Percentiles rank a stretch among this genome's conserved stretches.
Evolutionary conservation across 30 jellyfish, hydroid and myxozoan genomes (phyloP).

Genomic region (Sanderia malayensis): DNA sequence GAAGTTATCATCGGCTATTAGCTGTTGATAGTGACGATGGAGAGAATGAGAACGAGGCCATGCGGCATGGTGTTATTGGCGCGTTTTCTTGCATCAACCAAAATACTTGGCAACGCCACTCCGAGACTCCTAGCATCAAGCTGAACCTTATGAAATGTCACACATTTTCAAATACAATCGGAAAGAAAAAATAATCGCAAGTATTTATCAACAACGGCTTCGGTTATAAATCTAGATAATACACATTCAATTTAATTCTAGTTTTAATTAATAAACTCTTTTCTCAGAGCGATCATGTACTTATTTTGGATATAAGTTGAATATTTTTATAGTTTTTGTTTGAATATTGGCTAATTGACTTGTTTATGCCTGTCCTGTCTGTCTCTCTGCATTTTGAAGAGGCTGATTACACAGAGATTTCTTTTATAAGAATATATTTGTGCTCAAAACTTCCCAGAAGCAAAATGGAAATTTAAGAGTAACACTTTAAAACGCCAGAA

Average conservation of each 20-base stretch:
- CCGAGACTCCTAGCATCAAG: constrained; percentile 53
- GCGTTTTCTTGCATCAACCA: constrained; percentile 44
- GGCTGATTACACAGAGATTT: too few species aligned
- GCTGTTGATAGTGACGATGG: constrained; percentile 1
- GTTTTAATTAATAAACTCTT: too few species aligned
- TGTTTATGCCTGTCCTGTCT: not conserved
- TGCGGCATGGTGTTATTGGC: too few species aligned
- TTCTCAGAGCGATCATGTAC: not conserved
- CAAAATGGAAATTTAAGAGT: too few species aligned
- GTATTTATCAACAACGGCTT: too few species aligned
- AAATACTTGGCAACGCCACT: constrained; percentile 13
- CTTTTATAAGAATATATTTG: too few species aligned
- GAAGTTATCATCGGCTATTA: not conserved
- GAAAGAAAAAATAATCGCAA: constrained; percentile 11
- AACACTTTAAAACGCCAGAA: too few species aligned
- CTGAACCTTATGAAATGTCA: constrained; percentile 41
- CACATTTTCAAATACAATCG: constrained; percentile 16
- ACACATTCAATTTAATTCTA: too few species aligned
- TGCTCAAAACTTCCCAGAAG: too few species aligned
- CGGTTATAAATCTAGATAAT: too few species aligned
- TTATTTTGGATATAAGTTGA: not conserved
- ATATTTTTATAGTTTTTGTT: too few species aligned
- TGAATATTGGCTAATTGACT: not conserved
- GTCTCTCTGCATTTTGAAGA: too few species aligned
- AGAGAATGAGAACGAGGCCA: constrained; percentile 1